Percentiles rank a stretch among this genome's conserved stretches.
Evolutionary conservation across 1,140 invertebrate genomes (phyloP).

Genomic region (Mesaphorura yosii): DNA sequence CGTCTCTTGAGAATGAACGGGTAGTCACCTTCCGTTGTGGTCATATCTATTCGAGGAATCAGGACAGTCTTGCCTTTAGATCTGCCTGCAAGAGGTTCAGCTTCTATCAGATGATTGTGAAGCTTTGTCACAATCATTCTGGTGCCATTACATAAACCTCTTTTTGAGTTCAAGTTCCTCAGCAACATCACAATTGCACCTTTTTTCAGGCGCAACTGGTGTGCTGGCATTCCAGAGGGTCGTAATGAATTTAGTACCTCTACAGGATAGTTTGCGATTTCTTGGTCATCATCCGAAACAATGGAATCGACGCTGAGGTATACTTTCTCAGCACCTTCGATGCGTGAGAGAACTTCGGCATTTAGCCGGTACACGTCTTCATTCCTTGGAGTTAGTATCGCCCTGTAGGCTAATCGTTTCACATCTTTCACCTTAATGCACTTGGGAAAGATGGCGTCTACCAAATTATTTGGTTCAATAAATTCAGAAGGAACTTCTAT

Average conservation of each 20-base stretch:
- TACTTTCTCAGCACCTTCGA: background rate
- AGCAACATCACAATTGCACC: slow-evolving; percentile 30
- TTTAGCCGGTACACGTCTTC: background rate
- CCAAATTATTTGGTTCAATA: background rate
- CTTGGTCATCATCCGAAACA: slow-evolving; percentile 1
- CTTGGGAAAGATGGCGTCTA: slow-evolving; percentile 2
- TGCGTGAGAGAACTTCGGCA: background rate
- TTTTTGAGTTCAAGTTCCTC: slow-evolving; percentile 21
- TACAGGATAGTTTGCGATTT: slow-evolving; percentile 3
- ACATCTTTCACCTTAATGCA: background rate
- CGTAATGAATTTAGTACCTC: slow-evolving; percentile 16
- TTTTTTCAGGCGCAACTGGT: slow-evolving; percentile 23
- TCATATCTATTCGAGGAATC: slow-evolving; percentile 37
- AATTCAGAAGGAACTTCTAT: slow-evolving; percentile 16
- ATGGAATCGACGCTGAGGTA: slow-evolving; percentile 5
- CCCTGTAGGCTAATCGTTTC: background rate
- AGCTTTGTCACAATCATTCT: slow-evolving; percentile 13
- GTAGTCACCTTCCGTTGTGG: slow-evolving; percentile 33
- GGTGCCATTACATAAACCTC: slow-evolving; percentile 30
- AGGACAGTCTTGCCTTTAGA: slow-evolving; percentile 36
- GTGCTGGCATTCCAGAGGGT: slow-evolving; percentile 28
- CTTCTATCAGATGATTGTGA: background rate
- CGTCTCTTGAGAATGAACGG: slow-evolving; percentile 39
- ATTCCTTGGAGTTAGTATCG: slow-evolving; percentile 1
- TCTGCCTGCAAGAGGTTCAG: background rate